A percentile compares a stretch with the other conserved stretches of the same genome.
phyloP scores from a whole-genome alignment of 2,888 invertebrate species.

The Hirtodrosophila alboralis region DNA sequence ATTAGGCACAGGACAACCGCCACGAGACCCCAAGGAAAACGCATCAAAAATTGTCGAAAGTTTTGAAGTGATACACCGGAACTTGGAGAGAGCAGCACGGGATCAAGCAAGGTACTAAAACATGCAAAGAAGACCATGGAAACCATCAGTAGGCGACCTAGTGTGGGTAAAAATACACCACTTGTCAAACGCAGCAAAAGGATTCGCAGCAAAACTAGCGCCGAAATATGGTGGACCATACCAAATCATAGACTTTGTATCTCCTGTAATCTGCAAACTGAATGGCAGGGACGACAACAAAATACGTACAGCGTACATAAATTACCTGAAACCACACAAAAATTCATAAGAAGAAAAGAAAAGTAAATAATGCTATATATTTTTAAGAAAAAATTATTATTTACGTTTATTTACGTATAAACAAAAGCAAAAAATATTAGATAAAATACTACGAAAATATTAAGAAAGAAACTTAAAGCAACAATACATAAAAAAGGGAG shows the following conservation, averaged over 20 bases:
- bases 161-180: background rate
- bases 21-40: background rate
- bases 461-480: too few species aligned
- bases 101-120: conserved; percentile 2
- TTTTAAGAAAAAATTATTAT: too few species aligned
- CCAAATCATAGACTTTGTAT: background rate
- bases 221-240: conserved; percentile 1
- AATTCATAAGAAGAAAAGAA: too few species aligned
- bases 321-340: too few species aligned
- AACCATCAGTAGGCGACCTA: background rate
- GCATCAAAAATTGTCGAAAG: background rate
- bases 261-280: too few species aligned
- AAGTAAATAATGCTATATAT: too few species aligned
- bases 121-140: background rate
- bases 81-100: background rate
- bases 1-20: background rate
- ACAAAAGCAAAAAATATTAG: too few species aligned
- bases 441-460: too few species aligned
- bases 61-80: background rate
- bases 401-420: too few species aligned
- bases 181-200: background rate
- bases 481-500: too few species aligned
- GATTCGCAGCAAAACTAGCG: conserved; percentile 1
- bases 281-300: too few species aligned
- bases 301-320: too few species aligned